A percentile compares a stretch with the other conserved stretches of the same genome.
These are phyloP conservation scores for Halocaridina rubra DNA, from an alignment of 2,888 invertebrate genomes.

Conservation along the genomic window DNA sequence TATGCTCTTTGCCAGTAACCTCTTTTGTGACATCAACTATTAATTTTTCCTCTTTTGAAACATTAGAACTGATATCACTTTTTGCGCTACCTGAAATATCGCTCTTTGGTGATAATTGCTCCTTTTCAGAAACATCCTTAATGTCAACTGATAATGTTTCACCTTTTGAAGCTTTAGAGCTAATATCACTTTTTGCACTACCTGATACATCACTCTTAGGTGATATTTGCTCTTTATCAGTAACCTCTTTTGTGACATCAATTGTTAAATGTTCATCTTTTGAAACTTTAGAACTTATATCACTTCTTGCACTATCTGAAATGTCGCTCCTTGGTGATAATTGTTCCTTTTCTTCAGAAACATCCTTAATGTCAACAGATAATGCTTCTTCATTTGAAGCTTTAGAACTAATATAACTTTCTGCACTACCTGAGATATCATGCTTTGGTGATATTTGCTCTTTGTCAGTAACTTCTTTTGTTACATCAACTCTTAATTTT, in stretches of 20 bases:
- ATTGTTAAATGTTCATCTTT: background rate
- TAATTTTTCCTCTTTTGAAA: constrained; percentile 5
- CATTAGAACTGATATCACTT: background rate
- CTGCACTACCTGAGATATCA: constrained; percentile 25
- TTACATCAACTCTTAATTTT: background rate
- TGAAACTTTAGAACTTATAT: background rate
- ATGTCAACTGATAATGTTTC: background rate
- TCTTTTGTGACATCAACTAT: background rate
- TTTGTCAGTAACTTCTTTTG: constrained; percentile 4
- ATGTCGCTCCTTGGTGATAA: constrained; percentile 16
- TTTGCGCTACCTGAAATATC: constrained; percentile 5
- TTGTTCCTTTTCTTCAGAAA: background rate
- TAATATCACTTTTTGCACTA: background rate
- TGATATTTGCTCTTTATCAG: background rate
- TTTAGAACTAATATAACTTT: constrained; percentile 17
- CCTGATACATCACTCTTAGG: background rate
- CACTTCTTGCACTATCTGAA: constrained; percentile 14
- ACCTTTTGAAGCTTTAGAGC: background rate
- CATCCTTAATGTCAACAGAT: background rate
- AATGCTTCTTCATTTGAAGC: background rate
- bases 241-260: background rate
- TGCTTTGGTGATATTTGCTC: background rate
- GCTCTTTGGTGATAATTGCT: background rate
- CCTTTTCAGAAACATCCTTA: background rate
- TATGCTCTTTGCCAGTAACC: background rate